These are phyloP conservation scores for Melanchra persicariae DNA, from an alignment of 2,888 invertebrate genomes.

Conservation along the genomic window DNA sequence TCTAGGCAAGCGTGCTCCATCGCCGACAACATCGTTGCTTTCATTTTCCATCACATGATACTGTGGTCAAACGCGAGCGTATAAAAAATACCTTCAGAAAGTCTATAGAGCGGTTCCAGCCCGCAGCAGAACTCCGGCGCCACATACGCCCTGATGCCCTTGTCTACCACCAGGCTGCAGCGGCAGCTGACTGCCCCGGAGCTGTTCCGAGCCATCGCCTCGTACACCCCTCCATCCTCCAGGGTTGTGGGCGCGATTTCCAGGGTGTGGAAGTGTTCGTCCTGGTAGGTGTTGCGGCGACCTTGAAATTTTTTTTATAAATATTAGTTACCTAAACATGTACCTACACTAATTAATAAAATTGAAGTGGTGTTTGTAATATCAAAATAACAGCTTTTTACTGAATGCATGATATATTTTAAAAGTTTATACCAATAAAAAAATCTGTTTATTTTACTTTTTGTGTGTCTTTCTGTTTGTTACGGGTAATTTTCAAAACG, in stretches of 20 bases:
- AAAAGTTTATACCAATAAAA: too few species aligned
- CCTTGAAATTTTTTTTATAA: slow-evolving; percentile 75
- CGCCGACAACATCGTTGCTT: too few species aligned
- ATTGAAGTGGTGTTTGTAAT: too few species aligned
- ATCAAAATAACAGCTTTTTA: too few species aligned
- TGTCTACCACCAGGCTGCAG: slow-evolving; percentile 94
- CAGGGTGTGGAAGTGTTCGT: slow-evolving; percentile 96
- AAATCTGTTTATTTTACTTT: too few species aligned
- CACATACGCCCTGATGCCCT: slow-evolving; percentile 95
- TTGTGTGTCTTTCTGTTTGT: too few species aligned
- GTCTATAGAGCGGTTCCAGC: slow-evolving; percentile 92
- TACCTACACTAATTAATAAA: too few species aligned
- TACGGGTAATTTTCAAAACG: too few species aligned
- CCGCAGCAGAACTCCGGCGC: slow-evolving; percentile 94
- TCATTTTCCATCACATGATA: too few species aligned
- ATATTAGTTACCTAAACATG: neutral
- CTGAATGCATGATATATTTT: too few species aligned
- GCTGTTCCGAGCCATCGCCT: slow-evolving; percentile 94
- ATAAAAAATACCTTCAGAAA: slow-evolving; percentile 90
- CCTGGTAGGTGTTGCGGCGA: slow-evolving; percentile 91
- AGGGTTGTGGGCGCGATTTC: slow-evolving; percentile 95
- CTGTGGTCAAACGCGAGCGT: too few species aligned
- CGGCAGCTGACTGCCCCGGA: slow-evolving; percentile 96
- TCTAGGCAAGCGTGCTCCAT: too few species aligned
- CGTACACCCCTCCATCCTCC: slow-evolving; percentile 95